phyloP scores from a whole-genome alignment of 23 tunicate species.

The Styela plicata region DNA sequence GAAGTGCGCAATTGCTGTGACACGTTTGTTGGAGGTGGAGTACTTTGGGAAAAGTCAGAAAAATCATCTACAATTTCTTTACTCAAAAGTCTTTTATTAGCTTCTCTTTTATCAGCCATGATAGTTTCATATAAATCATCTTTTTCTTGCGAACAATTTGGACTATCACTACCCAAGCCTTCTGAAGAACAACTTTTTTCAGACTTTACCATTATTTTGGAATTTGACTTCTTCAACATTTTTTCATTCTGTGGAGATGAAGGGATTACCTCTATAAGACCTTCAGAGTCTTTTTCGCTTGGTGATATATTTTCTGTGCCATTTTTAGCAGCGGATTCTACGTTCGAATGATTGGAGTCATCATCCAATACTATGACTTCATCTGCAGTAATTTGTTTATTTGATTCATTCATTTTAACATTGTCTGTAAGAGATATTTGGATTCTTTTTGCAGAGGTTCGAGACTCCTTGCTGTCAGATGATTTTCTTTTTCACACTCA shows the following conservation, averaged over 20 bases:
- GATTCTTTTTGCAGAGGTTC: neutral
- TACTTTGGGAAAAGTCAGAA: neutral
- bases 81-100: neutral
- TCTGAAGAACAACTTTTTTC: neutral
- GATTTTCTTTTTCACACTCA: neutral
- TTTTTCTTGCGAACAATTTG: neutral
- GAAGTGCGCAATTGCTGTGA: too few relatives aligned
- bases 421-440: neutral
- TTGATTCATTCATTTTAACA: neutral
- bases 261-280: neutral
- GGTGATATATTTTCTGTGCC: neutral
- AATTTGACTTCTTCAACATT: neutral
- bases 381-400: neutral
- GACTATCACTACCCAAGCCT: neutral
- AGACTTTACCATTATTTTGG: neutral
- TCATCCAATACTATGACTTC: neutral
- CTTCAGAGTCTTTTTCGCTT: neutral
- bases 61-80: constrained; percentile 10
- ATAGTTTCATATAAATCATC: constrained; percentile 16
- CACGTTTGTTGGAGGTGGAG: neutral
- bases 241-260: neutral
- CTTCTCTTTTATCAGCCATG: constrained; percentile 20
- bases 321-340: too few relatives aligned
- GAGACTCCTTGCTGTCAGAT: neutral
- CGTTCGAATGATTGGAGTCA: too few relatives aligned